phyloP scores from a whole-genome alignment of 2,797 vertebrate species.

The Enteromius radiatus region DNA sequence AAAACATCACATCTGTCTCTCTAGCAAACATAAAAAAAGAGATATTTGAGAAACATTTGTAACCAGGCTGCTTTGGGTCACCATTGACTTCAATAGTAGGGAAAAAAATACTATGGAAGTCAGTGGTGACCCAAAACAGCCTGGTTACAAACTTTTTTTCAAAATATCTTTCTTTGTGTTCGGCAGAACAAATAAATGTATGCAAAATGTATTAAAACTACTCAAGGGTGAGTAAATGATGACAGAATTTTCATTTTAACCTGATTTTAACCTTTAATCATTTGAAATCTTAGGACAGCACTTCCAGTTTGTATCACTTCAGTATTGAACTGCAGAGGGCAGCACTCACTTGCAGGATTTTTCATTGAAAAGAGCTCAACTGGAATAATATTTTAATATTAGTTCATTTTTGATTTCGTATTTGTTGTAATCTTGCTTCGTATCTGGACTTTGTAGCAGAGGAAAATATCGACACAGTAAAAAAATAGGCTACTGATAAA shows the following conservation, averaged over 20 bases:
- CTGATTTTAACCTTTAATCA: too few relatives aligned
- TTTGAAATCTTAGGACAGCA: too few relatives aligned
- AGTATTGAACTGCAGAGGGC: constrained; percentile 59
- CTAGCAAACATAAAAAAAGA: not conserved
- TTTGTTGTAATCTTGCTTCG: not conserved
- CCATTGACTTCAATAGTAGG: too few relatives aligned
- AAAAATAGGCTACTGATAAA: not conserved
- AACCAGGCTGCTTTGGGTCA: too few relatives aligned
- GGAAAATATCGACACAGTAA: not conserved
- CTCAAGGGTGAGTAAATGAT: too few relatives aligned
- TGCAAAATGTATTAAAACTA: too few relatives aligned
- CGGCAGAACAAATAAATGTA: too few relatives aligned
- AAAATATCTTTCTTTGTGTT: too few relatives aligned
- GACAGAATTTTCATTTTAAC: not conserved
- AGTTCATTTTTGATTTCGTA: not conserved
- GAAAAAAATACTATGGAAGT: too few relatives aligned
- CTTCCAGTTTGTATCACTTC: not conserved
- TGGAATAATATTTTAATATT: not conserved
- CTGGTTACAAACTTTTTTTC: too few relatives aligned
- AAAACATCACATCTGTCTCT: not conserved
- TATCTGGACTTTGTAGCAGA: not conserved
- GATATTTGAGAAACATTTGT: too few relatives aligned
- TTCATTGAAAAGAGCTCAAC: not conserved
- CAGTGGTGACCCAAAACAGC: too few relatives aligned
- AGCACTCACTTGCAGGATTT: constrained; percentile 32